Conservation (phyloP, 2,797 vertebrate species). For the Orientallactaga sibirica region DNA sequence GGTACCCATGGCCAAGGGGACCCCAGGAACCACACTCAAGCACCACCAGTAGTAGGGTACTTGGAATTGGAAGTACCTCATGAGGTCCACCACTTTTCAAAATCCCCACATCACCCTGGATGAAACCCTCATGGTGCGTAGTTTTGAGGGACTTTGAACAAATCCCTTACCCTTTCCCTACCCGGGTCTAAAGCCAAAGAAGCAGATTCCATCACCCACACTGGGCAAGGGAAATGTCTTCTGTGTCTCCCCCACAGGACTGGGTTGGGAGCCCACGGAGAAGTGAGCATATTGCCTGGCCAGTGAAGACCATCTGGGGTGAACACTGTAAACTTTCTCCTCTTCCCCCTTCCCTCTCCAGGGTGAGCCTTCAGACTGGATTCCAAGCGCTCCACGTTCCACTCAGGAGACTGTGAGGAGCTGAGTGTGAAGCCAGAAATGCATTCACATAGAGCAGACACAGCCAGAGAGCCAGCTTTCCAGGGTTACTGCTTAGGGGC, state of each 20-base stretch:
- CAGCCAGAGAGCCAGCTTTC: not conserved
- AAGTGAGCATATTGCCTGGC: not conserved
- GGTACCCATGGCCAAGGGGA: too few relatives aligned
- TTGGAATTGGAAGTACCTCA: not conserved
- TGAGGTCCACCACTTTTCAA: not conserved
- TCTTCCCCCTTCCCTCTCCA: not conserved
- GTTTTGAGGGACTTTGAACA: not conserved
- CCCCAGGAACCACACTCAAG: not conserved
- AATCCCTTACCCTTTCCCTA: not conserved
- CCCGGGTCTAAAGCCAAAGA: not conserved
- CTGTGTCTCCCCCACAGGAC: not conserved
- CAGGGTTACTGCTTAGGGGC: slow-evolving; percentile 23
- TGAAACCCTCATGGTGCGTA: not conserved
- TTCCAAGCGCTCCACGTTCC: not conserved
- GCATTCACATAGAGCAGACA: not conserved
- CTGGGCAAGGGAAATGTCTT: not conserved
- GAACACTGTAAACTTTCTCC: not conserved
- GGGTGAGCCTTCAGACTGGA: not conserved
- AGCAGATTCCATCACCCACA: not conserved
- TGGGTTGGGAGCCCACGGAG: not conserved
- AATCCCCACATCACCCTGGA: not conserved
- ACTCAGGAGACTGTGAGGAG: not conserved
- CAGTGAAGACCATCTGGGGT: not conserved
- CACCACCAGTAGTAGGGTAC: not conserved
- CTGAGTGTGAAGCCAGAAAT: not conserved